Base-by-base conservation (phyloP, 2,113 vertebrate species). In the Hemichromis elongatus region DNA sequence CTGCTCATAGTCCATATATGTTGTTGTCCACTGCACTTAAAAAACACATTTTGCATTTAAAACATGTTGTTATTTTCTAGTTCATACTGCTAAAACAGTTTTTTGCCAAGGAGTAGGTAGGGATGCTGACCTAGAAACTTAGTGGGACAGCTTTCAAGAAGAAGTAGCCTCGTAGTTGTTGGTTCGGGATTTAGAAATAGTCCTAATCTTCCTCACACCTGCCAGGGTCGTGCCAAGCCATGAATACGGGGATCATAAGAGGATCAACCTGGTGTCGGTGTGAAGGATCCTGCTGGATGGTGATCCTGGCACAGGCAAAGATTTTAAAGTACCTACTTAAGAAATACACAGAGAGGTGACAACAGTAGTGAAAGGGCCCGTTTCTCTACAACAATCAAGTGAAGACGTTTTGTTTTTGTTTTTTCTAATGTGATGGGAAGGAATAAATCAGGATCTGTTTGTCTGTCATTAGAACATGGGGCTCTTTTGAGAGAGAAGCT, bases 181-280 rank as follows among this genome's bases (percentile, higher is more conserved):
- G n/a, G 81, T 56, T 11, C 45, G 55, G 70, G 55, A 79, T 88
- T 82, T 50, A 80, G 77, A 87, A 73, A 80, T 24, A 59, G 81
- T 50, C 73, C 54, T 95, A 95, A 95, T 95, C 95, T 92, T 53
- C 79, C 82, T 47, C 81, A 90, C 93, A 94, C 93, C 93, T 93
- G 93, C 82, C 83, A 86, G 9, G 9, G 81, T 70, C 16, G 9
- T 89, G 85, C 87, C 68, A 79, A 77, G 86, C 90, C 93, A 92
- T 94, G 90, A 94, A 94, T 93, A 94, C 86, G 24, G 52, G 33
- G 82, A 18, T 82, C 73, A 84, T 93, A 84, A 89, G 85, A 93
- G 81, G 89, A 92, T 93, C 90, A 82, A 33, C 40, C 61, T 61
- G 82, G 63, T 85, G 89, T 89, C 89, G 28, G 70, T 70, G 80